These are phyloP conservation scores for Caenorhabditis sp. DNA, from an alignment of 2,888 invertebrate species.

Conservation along the genomic window DNA sequence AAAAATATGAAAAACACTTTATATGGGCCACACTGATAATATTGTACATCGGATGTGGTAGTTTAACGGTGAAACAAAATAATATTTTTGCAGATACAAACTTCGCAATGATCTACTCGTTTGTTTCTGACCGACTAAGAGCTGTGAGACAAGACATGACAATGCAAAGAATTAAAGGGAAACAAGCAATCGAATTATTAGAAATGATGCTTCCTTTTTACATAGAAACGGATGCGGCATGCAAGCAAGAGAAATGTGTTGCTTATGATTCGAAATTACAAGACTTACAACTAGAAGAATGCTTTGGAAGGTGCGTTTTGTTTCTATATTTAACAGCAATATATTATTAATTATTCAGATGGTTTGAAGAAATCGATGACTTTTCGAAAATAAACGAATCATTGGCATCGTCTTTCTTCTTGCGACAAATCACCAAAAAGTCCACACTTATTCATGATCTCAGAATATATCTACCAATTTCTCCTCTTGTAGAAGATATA, in stretches of 20 bases:
- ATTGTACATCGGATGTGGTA: slow-evolving; percentile 38
- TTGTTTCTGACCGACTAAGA: slow-evolving; percentile 53
- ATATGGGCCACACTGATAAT: slow-evolving; percentile 32
- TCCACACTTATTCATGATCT: slow-evolving; percentile 20
- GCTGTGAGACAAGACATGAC: slow-evolving; percentile 54
- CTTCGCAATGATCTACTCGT: slow-evolving; percentile 34
- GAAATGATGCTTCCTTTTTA: slow-evolving; percentile 54
- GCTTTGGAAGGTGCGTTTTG: slow-evolving; percentile 38
- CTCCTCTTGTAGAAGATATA: slow-evolving; percentile 1
- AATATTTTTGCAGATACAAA: not conserved
- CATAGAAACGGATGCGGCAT: slow-evolving; percentile 38
- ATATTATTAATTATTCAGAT: too few relatives aligned
- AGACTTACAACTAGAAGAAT: slow-evolving; percentile 51
- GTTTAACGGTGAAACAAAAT: slow-evolving; percentile 37
- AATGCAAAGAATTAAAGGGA: slow-evolving; percentile 34
- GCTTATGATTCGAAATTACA: slow-evolving; percentile 50
- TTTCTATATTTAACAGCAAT: not conserved
- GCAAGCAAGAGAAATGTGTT: slow-evolving; percentile 17
- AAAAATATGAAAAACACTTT: slow-evolving; percentile 11
- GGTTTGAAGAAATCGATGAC: slow-evolving; percentile 11
- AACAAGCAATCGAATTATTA: slow-evolving; percentile 28
- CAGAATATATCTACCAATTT: slow-evolving; percentile 2
- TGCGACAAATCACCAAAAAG: slow-evolving; percentile 16
- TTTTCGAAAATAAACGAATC: not conserved
- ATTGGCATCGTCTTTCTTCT: slow-evolving; percentile 18